These are phyloP conservation scores for Lacanobia wlatinum DNA, from an alignment of 2,888 invertebrate species.

Conservation along the genomic window DNA sequence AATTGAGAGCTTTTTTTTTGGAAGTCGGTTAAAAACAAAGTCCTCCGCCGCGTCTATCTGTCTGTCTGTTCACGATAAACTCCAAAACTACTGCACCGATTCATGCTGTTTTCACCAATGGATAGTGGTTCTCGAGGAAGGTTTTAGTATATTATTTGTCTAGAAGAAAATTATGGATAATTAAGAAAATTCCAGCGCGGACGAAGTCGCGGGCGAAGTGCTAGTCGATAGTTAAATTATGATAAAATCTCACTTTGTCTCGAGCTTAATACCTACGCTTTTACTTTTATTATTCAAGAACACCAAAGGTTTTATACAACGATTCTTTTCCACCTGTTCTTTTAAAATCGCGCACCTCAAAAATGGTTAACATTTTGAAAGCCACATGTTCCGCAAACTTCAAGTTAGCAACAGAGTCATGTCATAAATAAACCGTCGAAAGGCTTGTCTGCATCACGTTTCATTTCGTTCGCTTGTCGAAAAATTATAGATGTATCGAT, in stretches of 20 bases:
- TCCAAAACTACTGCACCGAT: no score
- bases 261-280: background rate
- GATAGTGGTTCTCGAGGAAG: no score
- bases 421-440: conserved; percentile 5
- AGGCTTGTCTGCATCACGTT: conserved; percentile 42
- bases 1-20: no score
- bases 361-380: conserved; percentile 31
- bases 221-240: no score
- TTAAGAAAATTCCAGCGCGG: no score
- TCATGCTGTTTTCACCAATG: no score
- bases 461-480: conserved; percentile 46
- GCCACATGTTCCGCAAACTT: conserved; percentile 1
- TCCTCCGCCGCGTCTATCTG: no score
- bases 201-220: no score
- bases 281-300: background rate
- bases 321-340: background rate
- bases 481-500: background rate
- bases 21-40: no score
- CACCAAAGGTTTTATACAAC: background rate
- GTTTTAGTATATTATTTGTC: no score
- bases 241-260: background rate
- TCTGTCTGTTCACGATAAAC: no score
- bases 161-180: no score
- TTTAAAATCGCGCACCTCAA: background rate
- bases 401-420: conserved; percentile 21